Evolutionary conservation across 2,888 invertebrate species (phyloP).

Genomic region (Pseudococcus viburni): DNA sequence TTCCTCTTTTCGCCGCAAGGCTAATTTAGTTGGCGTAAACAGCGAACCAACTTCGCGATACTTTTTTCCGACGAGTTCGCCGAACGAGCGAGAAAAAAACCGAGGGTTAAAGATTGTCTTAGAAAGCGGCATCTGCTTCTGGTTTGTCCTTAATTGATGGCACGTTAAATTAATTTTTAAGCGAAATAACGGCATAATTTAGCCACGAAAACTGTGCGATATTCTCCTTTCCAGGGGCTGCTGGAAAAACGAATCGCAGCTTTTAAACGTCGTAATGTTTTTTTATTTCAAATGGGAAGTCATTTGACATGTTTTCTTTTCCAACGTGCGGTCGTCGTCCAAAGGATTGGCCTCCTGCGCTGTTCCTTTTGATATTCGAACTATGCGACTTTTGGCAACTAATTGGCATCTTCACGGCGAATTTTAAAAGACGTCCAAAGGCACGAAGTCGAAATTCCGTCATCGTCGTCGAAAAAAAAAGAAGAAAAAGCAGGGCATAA

Average conservation of each 20-base stretch:
- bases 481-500: slow-evolving; percentile 58
- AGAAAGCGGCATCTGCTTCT: slow-evolving; percentile 60
- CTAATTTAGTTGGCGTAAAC: slow-evolving; percentile 12
- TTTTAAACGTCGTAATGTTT: background rate
- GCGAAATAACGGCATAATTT: slow-evolving; percentile 62
- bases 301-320: slow-evolving; percentile 29
- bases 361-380: background rate
- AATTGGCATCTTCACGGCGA: background rate
- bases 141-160: slow-evolving; percentile 61
- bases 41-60: background rate
- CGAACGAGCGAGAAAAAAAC: background rate
- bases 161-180: slow-evolving; percentile 63
- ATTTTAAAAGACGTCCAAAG: background rate
- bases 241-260: background rate
- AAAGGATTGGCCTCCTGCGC: background rate
- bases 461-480: slow-evolving; percentile 11
- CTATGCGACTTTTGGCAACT: background rate
- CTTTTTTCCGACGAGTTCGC: background rate
- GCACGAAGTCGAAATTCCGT: background rate
- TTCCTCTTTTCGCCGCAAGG: background rate
- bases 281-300: background rate
- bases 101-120: slow-evolving; percentile 64
- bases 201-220: background rate
- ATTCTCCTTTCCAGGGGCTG: background rate
- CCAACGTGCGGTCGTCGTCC: background rate